phyloP scores from a whole-genome alignment of 2,888 invertebrate species.

The Molorchus minor region DNA sequence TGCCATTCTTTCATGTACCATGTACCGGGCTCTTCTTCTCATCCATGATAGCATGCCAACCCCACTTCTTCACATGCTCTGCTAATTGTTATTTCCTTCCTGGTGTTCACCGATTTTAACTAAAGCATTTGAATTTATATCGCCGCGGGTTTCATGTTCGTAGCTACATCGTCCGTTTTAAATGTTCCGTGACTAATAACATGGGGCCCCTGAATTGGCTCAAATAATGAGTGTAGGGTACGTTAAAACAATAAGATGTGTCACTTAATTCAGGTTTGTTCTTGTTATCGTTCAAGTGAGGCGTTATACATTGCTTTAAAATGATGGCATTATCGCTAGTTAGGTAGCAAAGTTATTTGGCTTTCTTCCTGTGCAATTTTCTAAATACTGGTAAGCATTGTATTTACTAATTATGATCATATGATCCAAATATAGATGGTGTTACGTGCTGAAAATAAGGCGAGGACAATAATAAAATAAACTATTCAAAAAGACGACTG shows the following conservation, averaged over 20 bases:
- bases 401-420: no score
- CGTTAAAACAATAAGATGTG: slow-evolving; percentile 35
- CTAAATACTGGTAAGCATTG: slow-evolving; percentile 70
- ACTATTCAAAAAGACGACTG: no score
- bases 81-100: slow-evolving; percentile 64
- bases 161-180: slow-evolving; percentile 19
- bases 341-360: slow-evolving; percentile 72
- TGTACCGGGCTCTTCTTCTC: slow-evolving; percentile 11
- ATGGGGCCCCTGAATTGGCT: slow-evolving; percentile 41
- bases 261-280: slow-evolving; percentile 30
- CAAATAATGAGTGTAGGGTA: slow-evolving; percentile 31
- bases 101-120: slow-evolving; percentile 49
- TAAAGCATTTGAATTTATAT: slow-evolving; percentile 39
- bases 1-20: slow-evolving; percentile 21
- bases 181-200: slow-evolving; percentile 34
- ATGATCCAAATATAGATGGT: no score
- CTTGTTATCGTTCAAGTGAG: slow-evolving; percentile 23
- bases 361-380: slow-evolving; percentile 74
- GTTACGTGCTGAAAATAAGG: no score
- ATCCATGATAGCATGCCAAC: slow-evolving; percentile 18
- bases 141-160: slow-evolving; percentile 6
- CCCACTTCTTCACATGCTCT: slow-evolving; percentile 46
- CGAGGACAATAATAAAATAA: no score
- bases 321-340: slow-evolving; percentile 59
- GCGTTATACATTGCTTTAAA: slow-evolving; percentile 25